Conservation (phyloP, 2,113 vertebrate genomes). For the Lophotis ruficrista region DNA sequence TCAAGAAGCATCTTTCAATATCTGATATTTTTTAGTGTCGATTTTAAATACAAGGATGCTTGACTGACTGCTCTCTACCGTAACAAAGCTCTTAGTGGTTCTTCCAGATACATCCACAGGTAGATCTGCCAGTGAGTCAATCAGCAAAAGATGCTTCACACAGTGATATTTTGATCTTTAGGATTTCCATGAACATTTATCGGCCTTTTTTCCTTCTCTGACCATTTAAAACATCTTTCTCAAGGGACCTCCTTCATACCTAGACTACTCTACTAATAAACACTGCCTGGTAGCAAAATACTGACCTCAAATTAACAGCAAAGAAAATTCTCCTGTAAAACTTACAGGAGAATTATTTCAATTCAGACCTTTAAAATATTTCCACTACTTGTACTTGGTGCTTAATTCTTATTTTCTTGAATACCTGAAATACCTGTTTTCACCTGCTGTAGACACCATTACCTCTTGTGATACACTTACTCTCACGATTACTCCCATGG, state of each 20-base stretch:
- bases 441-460: not conserved
- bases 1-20: not conserved
- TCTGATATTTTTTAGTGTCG: not conserved
- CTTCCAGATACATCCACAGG: not conserved
- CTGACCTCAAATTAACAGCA: not conserved
- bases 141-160: slow-evolving; percentile 5
- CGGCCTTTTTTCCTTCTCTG: not conserved
- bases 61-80: not conserved
- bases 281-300: not conserved
- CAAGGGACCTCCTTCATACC: not conserved
- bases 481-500: not conserved
- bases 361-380: not conserved
- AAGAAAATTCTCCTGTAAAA: not conserved
- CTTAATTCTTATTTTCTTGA: not conserved
- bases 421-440: not conserved
- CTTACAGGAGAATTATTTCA: not conserved
- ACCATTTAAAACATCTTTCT: not conserved
- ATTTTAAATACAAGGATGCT: slow-evolving; percentile 18
- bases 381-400: not conserved
- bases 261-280: not conserved
- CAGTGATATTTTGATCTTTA: slow-evolving; percentile 1
- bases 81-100: not conserved
- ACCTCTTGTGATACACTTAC: not conserved
- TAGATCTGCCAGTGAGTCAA: not conserved
- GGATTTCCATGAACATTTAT: not conserved